Evolutionary conservation across 2,888 invertebrate species (phyloP), one percentile per base, ranked within the genome.

Genomic region (Ophraella communa): DNA sequence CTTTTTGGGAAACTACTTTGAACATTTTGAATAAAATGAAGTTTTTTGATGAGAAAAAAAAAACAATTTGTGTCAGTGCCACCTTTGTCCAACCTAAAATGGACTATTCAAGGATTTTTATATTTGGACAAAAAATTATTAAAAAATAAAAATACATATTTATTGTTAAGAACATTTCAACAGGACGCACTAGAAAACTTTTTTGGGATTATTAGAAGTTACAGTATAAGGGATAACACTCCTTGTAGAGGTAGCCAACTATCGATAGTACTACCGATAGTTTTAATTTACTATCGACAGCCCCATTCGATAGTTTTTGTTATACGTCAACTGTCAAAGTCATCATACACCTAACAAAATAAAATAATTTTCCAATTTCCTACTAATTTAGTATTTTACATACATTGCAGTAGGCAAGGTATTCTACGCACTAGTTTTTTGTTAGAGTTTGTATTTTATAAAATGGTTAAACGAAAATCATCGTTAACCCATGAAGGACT

Each of bases 41-140:
- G n/a, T n/a, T n/a, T n/a, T n/a, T n/a, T n/a, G n/a, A n/a, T n/a
- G n/a, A n/a, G n/a, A n/a, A n/a, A n/a, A n/a, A n/a, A n/a, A n/a
- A n/a, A n/a, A n/a, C n/a, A n/a, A n/a, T n/a, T n/a, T n/a, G n/a
- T n/a, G n/a, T n/a, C n/a, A n/a, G n/a, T n/a, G n/a, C n/a, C n/a
- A 20, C 52, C 60, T 10, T 17, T 60, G 35, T 42, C 17, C 42
- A 53, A 60, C 42, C 14, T 60, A 23, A 44, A 39, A 52, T 21
- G 24, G 8, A 60, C 60, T 42, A 30, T 52, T 8, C 1, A 23
- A 7, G 53, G 60, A 51, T 51, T 52, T 10, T 42, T 60, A 44
- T 60, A 52, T 20, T 17, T 52, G 3, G 27, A 52, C 18, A n/a
- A 52, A 8, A 52, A 24, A 52, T 27, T 52, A 18, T 35, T 55